A percentile compares a stretch with the other conserved stretches of the same genome.
Evolutionary conservation across 92 coral and sea anemone genomes (phyloP).

Genomic region (Hydrozoanthus gracilis): DNA sequence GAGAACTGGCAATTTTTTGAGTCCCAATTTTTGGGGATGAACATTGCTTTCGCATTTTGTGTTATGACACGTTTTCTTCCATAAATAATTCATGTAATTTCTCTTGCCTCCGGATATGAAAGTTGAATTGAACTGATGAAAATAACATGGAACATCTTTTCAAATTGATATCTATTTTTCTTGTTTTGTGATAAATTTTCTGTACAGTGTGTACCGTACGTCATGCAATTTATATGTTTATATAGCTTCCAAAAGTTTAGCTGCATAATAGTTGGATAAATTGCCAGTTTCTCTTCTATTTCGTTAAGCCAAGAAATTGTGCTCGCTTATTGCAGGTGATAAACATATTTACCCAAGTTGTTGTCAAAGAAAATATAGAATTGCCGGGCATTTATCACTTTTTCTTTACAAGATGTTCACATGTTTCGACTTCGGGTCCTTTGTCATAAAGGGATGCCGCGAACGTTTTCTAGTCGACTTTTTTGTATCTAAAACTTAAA

Average conservation of each 20-base stretch:
- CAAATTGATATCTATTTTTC: not conserved
- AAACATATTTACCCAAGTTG: slow-evolving; percentile 26
- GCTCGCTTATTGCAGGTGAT: slow-evolving; percentile 26
- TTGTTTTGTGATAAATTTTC: not conserved
- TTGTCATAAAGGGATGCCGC: slow-evolving; percentile 40
- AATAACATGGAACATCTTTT: slow-evolving; percentile 12
- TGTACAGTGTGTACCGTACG: not conserved
- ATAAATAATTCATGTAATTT: not conserved
- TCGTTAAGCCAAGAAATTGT: not conserved
- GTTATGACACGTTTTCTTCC: not conserved
- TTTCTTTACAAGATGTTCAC: slow-evolving; percentile 18
- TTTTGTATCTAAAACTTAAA: slow-evolving; percentile 25
- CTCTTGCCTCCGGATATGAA: slow-evolving; percentile 43
- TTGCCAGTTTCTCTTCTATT: not conserved
- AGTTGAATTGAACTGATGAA: slow-evolving; percentile 14
- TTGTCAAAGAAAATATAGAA: slow-evolving; percentile 13
- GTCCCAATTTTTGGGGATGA: not conserved
- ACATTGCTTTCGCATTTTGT: not conserved
- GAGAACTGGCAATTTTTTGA: not conserved
- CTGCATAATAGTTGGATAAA: not conserved
- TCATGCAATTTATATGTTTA: not conserved
- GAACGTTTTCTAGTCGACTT: slow-evolving; percentile 20
- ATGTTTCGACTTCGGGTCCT: slow-evolving; percentile 15
- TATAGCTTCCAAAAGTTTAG: not conserved
- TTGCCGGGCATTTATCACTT: slow-evolving; percentile 34